Evolutionary conservation across 2,797 vertebrate species (phyloP).

Genomic region (Oryzias sinensis): DNA sequence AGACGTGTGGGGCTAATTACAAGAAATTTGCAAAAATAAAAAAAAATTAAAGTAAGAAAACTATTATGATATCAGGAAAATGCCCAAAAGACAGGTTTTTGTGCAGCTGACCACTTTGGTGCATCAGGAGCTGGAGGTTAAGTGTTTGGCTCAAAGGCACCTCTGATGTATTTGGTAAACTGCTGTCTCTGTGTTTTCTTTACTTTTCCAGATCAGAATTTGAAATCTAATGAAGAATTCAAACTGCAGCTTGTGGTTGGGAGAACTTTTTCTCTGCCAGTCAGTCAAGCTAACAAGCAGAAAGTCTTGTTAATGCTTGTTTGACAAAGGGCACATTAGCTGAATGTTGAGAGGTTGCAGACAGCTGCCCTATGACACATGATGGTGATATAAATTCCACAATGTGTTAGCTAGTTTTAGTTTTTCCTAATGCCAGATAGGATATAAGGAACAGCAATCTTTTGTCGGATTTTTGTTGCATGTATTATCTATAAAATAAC

Average conservation of each 20-base stretch:
- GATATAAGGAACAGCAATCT: not conserved
- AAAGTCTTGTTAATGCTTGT: conserved; percentile 1
- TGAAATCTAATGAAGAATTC: conserved; percentile 33
- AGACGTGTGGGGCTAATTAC: no score
- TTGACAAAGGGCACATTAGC: not conserved
- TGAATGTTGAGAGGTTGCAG: not conserved
- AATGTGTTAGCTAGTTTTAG: not conserved
- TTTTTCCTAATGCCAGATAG: not conserved
- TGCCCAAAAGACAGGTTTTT: conserved; percentile 21
- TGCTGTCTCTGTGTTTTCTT: conserved; percentile 12
- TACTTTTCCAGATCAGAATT: conserved; percentile 29
- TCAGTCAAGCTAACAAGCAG: conserved; percentile 4
- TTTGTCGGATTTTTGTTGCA: no score
- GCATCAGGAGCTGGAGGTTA: conserved; percentile 45
- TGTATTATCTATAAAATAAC: no score
- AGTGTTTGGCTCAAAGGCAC: conserved; percentile 39
- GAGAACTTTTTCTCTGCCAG: conserved; percentile 1
- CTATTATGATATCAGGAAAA: conserved; percentile 29
- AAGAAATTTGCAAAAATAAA: no score
- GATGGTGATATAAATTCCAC: not conserved
- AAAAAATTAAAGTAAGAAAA: no score
- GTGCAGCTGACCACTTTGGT: conserved; percentile 14
- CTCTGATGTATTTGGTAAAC: conserved; percentile 24
- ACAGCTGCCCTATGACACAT: not conserved
- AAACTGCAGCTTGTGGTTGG: conserved; percentile 21